Evolutionary conservation across 2,888 invertebrate genomes (phyloP), one percentile per base, ranked within the genome.

Genomic region (Stenodera caucasica): DNA sequence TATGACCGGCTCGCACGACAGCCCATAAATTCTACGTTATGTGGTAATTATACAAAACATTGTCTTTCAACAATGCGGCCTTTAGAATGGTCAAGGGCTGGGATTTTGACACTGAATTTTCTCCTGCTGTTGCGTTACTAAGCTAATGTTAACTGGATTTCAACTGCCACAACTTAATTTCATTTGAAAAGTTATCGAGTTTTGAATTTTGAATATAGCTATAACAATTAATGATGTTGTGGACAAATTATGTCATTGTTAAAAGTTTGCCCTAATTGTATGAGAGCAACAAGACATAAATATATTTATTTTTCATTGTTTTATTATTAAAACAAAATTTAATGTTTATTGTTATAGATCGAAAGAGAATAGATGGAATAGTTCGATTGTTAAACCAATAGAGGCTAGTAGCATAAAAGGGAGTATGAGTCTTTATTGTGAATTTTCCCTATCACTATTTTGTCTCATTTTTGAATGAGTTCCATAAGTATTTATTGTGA

Each of bases 41-140:
- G 76, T 70, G 72, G 76, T 75, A 75, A 76, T 76, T 76, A 76
- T 75, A 74, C 73, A 74, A 75, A 75, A 75, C 75, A 73, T 73
- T 74, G 73, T 75, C 75, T 72, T 69, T 65, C 69, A 70, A 75
- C 74, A 75, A 75, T 74, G 73, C 71, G 70, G 71, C 70, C 72
- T 70, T 66, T 63, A 63, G 62, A 58, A 56, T 58, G 67, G 66
- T 65, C 67, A 70, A 70, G 68, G 67, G 59, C 56, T 60, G 58
- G 61, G 40, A 55, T 61, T 26, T n/a, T 55, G 64, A 40, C 15
- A 40, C 37, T 40, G 37, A 9, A 40, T 40, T 29, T 57, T 58
- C 53, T 59, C 53, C 52, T 45, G 54, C 49, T 56, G 51, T 49
- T 55, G 37, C 53, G 37, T 40, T 40, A 11, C 18, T 40, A 40